These are phyloP conservation scores for Oxystoma pomonae DNA, from an alignment of 2,888 invertebrate species.

Conservation along the genomic window DNA sequence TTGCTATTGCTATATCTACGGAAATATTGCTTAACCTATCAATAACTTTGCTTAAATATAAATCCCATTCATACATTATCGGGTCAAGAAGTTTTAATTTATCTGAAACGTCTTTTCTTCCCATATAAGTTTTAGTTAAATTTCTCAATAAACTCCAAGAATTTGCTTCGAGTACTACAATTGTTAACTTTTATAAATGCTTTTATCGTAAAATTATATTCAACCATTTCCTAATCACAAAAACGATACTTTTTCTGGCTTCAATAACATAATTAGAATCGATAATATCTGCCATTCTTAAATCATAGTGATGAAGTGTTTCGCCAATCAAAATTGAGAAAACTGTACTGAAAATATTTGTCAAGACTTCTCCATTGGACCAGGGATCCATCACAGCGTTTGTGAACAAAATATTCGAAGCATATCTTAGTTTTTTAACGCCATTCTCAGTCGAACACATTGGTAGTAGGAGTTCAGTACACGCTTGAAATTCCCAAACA, in stretches of 20 bases:
- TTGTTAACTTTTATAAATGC: conserved; percentile 57
- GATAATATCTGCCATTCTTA: conserved; percentile 58
- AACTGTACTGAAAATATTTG: conserved; percentile 61
- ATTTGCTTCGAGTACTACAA: conserved; percentile 65
- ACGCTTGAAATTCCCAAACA: conserved; percentile 86
- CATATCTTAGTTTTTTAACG: conserved; percentile 64
- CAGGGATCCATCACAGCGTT: conserved; percentile 86
- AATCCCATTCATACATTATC: conserved; percentile 53
- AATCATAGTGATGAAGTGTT: conserved; percentile 83
- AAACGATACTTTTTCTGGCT: conserved; percentile 60
- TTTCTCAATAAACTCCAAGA: conserved; percentile 78
- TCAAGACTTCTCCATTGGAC: conserved; percentile 78
- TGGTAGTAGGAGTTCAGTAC: conserved; percentile 97
- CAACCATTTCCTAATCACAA: conserved; percentile 59
- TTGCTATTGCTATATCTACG: conserved; percentile 86
- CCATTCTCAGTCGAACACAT: conserved; percentile 78
- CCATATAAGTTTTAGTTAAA: conserved; percentile 26
- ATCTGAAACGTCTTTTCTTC: conserved; percentile 58
- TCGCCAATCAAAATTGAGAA: conserved; percentile 71
- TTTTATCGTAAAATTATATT: conserved; percentile 37
- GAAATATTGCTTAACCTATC: conserved; percentile 71
- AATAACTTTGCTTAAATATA: conserved; percentile 52
- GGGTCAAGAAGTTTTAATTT: conserved; percentile 77
- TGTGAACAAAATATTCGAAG: conserved; percentile 72
- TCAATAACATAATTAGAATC: conserved; percentile 64